phyloP scores from a whole-genome alignment of 2,888 invertebrate species.

The Meandrusa payeni region DNA sequence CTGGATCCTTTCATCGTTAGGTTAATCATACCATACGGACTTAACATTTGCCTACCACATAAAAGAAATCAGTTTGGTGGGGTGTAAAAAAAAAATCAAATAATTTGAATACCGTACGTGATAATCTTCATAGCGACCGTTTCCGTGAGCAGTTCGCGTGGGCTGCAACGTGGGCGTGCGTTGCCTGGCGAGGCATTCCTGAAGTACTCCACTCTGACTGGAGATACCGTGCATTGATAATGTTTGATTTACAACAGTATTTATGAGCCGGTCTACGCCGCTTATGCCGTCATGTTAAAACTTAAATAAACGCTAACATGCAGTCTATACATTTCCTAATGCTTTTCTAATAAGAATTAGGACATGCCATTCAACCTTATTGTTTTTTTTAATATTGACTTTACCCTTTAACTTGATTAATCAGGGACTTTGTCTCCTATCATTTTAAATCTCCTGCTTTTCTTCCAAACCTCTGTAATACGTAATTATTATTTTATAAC shows the following conservation, averaged over 20 bases:
- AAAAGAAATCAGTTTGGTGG: no score
- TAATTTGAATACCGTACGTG: neutral
- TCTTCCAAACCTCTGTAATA: no score
- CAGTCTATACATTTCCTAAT: no score
- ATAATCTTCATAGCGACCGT: constrained; percentile 11
- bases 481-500: no score
- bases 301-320: neutral
- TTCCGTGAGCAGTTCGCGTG: constrained; percentile 2
- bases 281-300: neutral
- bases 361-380: neutral
- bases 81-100: no score
- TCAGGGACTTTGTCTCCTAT: no score
- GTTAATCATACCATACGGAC: no score
- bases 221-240: constrained; percentile 6
- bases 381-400: no score
- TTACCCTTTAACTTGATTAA: no score
- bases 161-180: constrained; percentile 15
- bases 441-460: no score
- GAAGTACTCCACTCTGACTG: constrained; percentile 2
- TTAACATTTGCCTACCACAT: no score
- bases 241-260: constrained; percentile 1
- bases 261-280: neutral
- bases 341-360: neutral
- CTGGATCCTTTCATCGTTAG: no score
- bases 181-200: constrained; percentile 11